Base-by-base conservation (phyloP, 37 sponge, comb jelly and placozoan genomes). In the Geodia barretti region DNA sequence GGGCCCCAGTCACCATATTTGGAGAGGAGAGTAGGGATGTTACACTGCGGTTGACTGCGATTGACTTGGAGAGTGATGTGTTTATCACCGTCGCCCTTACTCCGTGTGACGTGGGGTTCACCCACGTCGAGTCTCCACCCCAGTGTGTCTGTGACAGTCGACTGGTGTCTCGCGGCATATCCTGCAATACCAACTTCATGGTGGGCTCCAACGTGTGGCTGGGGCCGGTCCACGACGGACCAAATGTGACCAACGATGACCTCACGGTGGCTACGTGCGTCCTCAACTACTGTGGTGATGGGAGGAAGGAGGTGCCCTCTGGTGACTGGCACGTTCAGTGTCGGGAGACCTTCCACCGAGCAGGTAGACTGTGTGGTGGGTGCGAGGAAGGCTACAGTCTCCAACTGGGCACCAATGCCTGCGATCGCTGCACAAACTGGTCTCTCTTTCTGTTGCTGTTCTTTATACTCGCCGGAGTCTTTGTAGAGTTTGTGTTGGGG, bases 341-440 rank as follows among this genome's bases (percentile, higher is more conserved):
- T 65, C 31, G 4, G 5, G 8, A 39, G 11, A 42, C 42, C 17
- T 28, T 30, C 36, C 37, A 75, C 26, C 67, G 83, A 32, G 38
- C 68, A 24, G 83, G 83, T 33, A 9, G 74, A 23, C 41, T 83
- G 43, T 83, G 83, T 74, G 75, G 75, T 4, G 24, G 31, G n/a
- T 83, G 83, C 37, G 34, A 35, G 14, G 42, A 62, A 21, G 71
- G 71, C 31, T 41, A 40, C 19, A 83, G 83, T 63, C 26, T 30
- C 63, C 65, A 63, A 20, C 73, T 83, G 3, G 83, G 83, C 4
- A 75, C 54, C 2, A 41, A 11, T 7, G 67, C 35, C 0, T 83
- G 83, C 29, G 40, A 23, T 17, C 64, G 21, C 1, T 83, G 83
- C 43, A 37, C 75, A 23, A 83, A 74, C 41, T 37, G 36, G 7